Evolutionary conservation across 2,113 vertebrate genomes (phyloP).

Genomic region (Anseranas semipalmata): DNA sequence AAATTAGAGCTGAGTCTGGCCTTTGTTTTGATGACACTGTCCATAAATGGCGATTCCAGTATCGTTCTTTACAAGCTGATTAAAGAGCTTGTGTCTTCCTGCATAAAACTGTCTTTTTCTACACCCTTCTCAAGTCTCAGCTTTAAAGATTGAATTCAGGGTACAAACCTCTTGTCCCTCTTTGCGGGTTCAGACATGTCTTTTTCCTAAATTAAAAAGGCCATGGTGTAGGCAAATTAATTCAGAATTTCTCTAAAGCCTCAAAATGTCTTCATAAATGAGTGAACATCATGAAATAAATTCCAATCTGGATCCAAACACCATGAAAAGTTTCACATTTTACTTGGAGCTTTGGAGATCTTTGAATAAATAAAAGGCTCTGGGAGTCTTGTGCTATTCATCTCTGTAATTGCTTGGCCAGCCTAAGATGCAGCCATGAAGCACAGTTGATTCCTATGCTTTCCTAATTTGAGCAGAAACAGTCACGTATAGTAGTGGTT

Average conservation of each 20-base stretch:
- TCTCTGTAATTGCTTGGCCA: constrained; percentile 13
- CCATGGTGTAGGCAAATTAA: background rate
- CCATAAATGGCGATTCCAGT: background rate
- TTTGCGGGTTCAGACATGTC: background rate
- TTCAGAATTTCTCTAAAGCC: background rate
- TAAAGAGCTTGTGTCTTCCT: background rate
- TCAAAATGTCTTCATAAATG: background rate
- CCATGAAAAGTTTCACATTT: background rate
- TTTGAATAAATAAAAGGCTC: background rate
- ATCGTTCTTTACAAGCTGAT: background rate
- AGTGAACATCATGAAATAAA: background rate
- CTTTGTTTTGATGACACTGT: background rate
- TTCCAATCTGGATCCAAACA: background rate
- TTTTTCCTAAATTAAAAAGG: background rate
- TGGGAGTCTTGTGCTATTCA: background rate
- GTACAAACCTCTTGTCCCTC: background rate
- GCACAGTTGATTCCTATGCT: background rate
- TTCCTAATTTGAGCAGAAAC: constrained; percentile 17
- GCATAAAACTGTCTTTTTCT: background rate
- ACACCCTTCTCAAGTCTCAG: background rate
- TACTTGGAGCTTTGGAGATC: background rate
- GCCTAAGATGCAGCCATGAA: background rate
- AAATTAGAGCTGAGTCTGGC: background rate
- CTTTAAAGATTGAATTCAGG: background rate
- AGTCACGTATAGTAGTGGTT: background rate